Evolutionary conservation across 2,888 invertebrate genomes (phyloP).

Genomic region (Caradrina kadenii): DNA sequence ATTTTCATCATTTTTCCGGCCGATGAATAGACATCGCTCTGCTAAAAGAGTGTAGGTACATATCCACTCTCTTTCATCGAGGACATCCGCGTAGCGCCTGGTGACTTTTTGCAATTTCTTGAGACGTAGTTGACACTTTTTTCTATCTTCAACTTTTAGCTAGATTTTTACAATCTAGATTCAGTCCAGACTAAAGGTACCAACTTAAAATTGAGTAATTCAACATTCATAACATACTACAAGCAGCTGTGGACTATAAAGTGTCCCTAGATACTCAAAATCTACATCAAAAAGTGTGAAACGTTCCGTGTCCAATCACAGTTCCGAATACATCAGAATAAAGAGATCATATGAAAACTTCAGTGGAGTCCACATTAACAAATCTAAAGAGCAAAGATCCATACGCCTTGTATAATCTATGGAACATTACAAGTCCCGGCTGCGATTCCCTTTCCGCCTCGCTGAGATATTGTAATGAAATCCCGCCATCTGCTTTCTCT

Average conservation of each 20-base stretch:
- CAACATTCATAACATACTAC: no score
- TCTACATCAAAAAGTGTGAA: not conserved
- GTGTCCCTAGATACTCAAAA: not conserved
- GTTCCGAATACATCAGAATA: conserved; percentile 39
- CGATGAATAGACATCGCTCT: conserved; percentile 27
- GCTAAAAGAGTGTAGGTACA: not conserved
- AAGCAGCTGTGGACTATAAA: no score
- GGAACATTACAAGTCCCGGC: conserved; percentile 80
- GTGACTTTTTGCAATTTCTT: conserved; percentile 38
- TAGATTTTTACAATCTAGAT: conserved; percentile 12
- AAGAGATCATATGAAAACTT: conserved; percentile 56
- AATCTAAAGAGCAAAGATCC: conserved; percentile 74
- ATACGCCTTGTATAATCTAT: conserved; percentile 82
- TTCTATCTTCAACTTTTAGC: conserved; percentile 33
- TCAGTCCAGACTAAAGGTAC: not conserved
- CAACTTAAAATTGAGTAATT: no score
- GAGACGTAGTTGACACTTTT: conserved; percentile 23
- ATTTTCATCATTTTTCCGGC: conserved; percentile 34
- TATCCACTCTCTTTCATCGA: conserved; percentile 15
- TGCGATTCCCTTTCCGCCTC: conserved; percentile 83
- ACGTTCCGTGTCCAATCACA: not conserved
- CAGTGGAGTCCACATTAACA: conserved; percentile 70
- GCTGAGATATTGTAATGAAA: conserved; percentile 88
- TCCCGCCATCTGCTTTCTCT: conserved; percentile 88
- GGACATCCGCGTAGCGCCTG: conserved; percentile 4